Evolutionary conservation across 2,113 vertebrate species (phyloP).

Genomic region (Coptodon bakossiorum): DNA sequence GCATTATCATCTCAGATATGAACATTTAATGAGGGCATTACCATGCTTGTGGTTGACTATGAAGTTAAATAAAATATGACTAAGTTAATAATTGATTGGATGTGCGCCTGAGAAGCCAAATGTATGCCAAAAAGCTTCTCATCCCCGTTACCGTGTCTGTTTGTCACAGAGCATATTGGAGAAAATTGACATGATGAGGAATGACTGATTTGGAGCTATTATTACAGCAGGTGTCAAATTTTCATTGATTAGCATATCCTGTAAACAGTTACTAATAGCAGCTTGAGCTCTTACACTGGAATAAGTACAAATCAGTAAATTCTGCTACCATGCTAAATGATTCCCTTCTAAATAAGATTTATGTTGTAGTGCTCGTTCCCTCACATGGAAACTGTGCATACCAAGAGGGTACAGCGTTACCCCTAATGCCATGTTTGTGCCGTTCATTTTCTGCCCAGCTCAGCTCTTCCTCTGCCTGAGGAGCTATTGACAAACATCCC

Average conservation of each 20-base stretch:
- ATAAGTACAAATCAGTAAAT: not conserved
- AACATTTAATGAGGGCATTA: not conserved
- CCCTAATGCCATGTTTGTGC: not conserved
- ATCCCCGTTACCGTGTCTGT: not conserved
- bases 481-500: conserved; percentile 31
- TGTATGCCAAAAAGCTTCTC: not conserved
- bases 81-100: not conserved
- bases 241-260: not conserved
- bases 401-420: not conserved
- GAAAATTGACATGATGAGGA: not conserved
- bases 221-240: not conserved
- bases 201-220: not conserved
- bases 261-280: not conserved
- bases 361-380: not conserved
- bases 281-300: not conserved
- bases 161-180: not conserved
- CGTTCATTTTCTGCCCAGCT: not conserved
- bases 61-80: not conserved
- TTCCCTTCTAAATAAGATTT: not conserved
- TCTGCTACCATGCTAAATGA: not conserved
- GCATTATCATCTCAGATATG: not conserved
- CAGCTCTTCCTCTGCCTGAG: not conserved
- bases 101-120: not conserved
- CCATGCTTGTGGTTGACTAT: not conserved
- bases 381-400: not conserved